These are phyloP conservation scores for Megalonaias nervosa DNA, from an alignment of 1,140 invertebrate genomes.

Conservation along the genomic window DNA sequence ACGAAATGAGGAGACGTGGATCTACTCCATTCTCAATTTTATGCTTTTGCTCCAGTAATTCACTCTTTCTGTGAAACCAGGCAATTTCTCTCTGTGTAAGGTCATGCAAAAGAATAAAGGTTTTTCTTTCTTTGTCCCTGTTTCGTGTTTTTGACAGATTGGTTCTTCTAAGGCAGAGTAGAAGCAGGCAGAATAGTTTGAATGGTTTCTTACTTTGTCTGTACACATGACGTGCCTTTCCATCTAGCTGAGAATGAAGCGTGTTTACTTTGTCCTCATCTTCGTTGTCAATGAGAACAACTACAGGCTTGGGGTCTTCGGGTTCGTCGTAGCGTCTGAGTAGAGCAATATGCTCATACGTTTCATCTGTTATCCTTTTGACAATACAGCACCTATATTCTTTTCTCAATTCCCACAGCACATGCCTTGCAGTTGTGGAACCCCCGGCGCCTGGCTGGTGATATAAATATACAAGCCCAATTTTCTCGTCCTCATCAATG, in stretches of 20 bases:
- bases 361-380: constrained; percentile 48
- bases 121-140: constrained; percentile 10
- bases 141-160: constrained; percentile 10
- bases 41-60: constrained; percentile 34
- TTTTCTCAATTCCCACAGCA: constrained; percentile 52
- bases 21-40: constrained; percentile 35
- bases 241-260: constrained; percentile 41
- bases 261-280: constrained; percentile 51
- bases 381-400: constrained; percentile 51
- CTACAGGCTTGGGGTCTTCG: constrained; percentile 40
- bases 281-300: constrained; percentile 57
- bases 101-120: constrained; percentile 45
- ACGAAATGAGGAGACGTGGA: constrained; percentile 46
- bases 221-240: constrained; percentile 31
- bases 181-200: constrained; percentile 45
- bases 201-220: constrained; percentile 18
- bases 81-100: constrained; percentile 36
- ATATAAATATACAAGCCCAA: constrained; percentile 42
- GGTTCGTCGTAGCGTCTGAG: constrained; percentile 40
- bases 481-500: constrained; percentile 40
- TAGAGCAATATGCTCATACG: constrained; percentile 45
- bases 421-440: constrained; percentile 53
- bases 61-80: constrained; percentile 48
- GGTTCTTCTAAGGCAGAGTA: constrained; percentile 42
- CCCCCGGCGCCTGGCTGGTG: constrained; percentile 60